These are phyloP conservation scores for Triplophysa yarkandensis DNA, from an alignment of 2,797 vertebrate genomes.

Conservation along the genomic window DNA sequence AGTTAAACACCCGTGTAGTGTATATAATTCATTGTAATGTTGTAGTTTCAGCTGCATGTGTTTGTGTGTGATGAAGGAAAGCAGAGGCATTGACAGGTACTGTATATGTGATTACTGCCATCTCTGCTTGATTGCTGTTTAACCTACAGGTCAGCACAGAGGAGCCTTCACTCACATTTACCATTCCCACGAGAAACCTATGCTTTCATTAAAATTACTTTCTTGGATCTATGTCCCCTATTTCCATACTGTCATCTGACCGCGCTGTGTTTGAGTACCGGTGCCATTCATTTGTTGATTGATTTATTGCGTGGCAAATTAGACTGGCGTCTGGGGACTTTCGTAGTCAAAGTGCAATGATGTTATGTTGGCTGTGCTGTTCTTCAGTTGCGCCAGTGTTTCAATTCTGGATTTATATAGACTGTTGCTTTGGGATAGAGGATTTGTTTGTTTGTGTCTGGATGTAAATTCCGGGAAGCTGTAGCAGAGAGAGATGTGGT, in stretches of 20 bases:
- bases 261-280: constrained; percentile 5
- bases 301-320: constrained; percentile 37
- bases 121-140: constrained; percentile 53
- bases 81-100: constrained; percentile 16
- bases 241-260: constrained; percentile 34
- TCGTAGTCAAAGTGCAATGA: constrained; percentile 29
- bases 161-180: constrained; percentile 48
- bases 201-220: constrained; percentile 52
- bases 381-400: neutral
- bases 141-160: constrained; percentile 51
- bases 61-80: constrained; percentile 12
- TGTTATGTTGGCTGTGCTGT: constrained; percentile 14
- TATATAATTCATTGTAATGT: neutral
- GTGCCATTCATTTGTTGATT: constrained; percentile 41
- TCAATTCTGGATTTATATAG: constrained; percentile 11
- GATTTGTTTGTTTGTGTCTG: constrained; percentile 27
- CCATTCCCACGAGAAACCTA: constrained; percentile 25
- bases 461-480: constrained; percentile 20
- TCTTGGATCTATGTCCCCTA: constrained; percentile 44
- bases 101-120: constrained; percentile 49
- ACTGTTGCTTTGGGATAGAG: constrained; percentile 7
- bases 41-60: neutral
- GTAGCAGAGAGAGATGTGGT: constrained; percentile 18
- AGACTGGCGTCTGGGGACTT: constrained; percentile 16
- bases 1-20: too few species aligned